phyloP scores from a whole-genome alignment of 2,888 invertebrate species.

The Embidobia sp. region DNA sequence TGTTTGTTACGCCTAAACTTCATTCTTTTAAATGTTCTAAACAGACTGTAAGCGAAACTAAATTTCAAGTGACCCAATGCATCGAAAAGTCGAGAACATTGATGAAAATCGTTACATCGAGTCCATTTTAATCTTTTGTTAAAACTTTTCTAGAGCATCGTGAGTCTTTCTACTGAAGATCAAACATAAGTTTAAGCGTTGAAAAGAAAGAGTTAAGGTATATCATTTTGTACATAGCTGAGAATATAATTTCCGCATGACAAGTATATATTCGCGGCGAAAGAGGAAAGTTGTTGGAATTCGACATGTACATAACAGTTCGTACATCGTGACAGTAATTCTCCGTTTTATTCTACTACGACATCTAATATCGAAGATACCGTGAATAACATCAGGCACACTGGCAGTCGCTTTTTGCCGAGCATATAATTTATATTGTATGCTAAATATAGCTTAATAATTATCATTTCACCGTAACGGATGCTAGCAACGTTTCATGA shows the following conservation, averaged over 20 bases:
- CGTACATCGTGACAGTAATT: not conserved
- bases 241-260: conserved; percentile 33
- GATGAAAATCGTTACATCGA: too few species aligned
- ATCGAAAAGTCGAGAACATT: too few species aligned
- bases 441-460: conserved; percentile 1
- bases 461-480: too few species aligned
- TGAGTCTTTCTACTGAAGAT: too few species aligned
- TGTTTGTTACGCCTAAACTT: too few species aligned
- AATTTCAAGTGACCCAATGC: too few species aligned
- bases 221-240: not conserved
- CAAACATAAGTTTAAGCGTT: not conserved
- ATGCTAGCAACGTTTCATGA: too few species aligned
- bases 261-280: conserved; percentile 12
- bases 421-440: too few species aligned
- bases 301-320: conserved; percentile 14
- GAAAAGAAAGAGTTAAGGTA: not conserved
- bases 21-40: too few species aligned
- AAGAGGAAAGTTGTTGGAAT: conserved; percentile 19
- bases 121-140: too few species aligned
- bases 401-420: not conserved
- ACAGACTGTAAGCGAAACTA: too few species aligned
- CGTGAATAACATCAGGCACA: not conserved
- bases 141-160: too few species aligned
- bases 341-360: conserved; percentile 13
- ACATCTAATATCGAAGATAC: conserved; percentile 1